Percentiles rank a stretch among this genome's conserved stretches.
Conservation (phyloP, 2,113 vertebrate genomes). For the Tetrao urogallus region DNA sequence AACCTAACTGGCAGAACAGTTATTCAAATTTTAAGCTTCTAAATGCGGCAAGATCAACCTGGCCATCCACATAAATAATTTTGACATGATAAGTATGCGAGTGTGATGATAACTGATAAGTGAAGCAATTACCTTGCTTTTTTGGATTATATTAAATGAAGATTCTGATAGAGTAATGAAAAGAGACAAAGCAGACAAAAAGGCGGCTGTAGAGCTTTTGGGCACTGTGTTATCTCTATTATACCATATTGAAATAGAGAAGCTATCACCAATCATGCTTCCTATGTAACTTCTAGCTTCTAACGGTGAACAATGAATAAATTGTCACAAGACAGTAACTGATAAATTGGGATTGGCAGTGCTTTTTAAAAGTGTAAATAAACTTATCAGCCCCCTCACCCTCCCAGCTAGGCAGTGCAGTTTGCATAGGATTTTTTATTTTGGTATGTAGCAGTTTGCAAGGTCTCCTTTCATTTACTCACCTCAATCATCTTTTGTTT, state of each 20-base stretch:
- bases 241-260: constrained; percentile 88
- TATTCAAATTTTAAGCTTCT: constrained; percentile 86
- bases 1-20: constrained; percentile 85
- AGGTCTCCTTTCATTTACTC: constrained; percentile 60
- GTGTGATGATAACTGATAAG: constrained; percentile 87
- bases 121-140: constrained; percentile 89
- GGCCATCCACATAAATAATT: constrained; percentile 89
- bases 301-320: constrained; percentile 87
- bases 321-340: constrained; percentile 87
- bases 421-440: constrained; percentile 69
- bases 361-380: constrained; percentile 84
- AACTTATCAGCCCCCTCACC: constrained; percentile 75
- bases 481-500: constrained; percentile 63
- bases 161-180: constrained; percentile 89
- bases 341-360: constrained; percentile 87
- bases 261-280: constrained; percentile 87
- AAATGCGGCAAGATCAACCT: constrained; percentile 84
- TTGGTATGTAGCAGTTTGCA: constrained; percentile 20
- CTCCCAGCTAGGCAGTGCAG: constrained; percentile 64
- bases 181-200: constrained; percentile 89
- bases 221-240: constrained; percentile 87
- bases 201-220: constrained; percentile 84
- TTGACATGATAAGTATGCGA: constrained; percentile 87
- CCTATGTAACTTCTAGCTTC: constrained; percentile 85
- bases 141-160: constrained; percentile 90